Conservation (phyloP, 2,113 vertebrate species). For the Erythrocercus mccallii region DNA sequence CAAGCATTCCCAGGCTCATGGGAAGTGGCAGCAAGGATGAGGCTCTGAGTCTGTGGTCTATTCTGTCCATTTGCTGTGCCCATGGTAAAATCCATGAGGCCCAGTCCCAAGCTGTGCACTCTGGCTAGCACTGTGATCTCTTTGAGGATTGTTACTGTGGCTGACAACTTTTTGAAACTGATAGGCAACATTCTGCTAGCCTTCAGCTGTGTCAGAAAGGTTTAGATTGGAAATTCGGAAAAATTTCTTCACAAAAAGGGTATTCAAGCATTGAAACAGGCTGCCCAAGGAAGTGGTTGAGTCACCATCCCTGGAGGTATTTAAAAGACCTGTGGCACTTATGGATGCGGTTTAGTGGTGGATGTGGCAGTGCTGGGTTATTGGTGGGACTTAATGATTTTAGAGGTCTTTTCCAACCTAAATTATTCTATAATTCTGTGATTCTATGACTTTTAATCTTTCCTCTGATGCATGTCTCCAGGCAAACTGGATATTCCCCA, state of each 20-base stretch:
- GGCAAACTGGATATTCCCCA: not conserved
- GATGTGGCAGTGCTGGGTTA: not conserved
- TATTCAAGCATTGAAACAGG: not conserved
- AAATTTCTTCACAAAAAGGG: not conserved
- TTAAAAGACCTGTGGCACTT: not conserved
- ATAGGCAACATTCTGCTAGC: not conserved
- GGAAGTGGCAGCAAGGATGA: not conserved
- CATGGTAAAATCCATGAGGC: not conserved
- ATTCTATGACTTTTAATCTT: not conserved
- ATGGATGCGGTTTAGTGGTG: not conserved
- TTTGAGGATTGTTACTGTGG: not conserved
- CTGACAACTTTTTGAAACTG: accelerated
- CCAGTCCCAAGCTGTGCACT: not conserved
- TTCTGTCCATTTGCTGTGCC: not conserved
- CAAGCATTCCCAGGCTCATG: accelerated
- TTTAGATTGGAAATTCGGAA: not conserved
- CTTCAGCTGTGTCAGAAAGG: not conserved
- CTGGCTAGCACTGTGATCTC: not conserved
- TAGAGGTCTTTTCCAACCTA: not conserved
- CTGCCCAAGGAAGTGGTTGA: not conserved
- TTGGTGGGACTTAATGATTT: not conserved
- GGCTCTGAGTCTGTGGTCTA: not conserved
- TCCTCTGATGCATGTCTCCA: not conserved
- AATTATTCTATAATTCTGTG: not conserved
- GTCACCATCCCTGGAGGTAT: not conserved